phyloP scores from a whole-genome alignment of 2,113 vertebrate species.

The Dascyllus trimaculatus region DNA sequence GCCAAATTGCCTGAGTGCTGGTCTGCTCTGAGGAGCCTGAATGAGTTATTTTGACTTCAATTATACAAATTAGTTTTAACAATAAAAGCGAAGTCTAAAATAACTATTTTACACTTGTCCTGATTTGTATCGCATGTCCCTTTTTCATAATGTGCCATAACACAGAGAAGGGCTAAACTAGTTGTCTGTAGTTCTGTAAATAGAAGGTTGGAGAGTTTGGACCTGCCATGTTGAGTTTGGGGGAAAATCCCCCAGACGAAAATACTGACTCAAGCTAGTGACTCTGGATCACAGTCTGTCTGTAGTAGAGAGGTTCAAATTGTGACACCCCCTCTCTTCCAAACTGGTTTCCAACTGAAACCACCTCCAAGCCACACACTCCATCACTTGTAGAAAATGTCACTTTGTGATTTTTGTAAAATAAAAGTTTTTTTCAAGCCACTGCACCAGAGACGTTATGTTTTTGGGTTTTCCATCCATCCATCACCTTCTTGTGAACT shows the following conservation, averaged over 20 bases:
- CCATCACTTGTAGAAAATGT: not conserved
- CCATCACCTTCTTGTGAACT: too few relatives aligned
- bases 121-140: not conserved
- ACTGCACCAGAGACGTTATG: too few relatives aligned
- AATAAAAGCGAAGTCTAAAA: not conserved
- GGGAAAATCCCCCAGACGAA: not conserved
- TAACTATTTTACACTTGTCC: not conserved
- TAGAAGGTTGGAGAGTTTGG: not conserved
- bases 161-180: too few relatives aligned
- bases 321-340: not conserved
- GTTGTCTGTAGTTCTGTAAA: constrained; percentile 3
- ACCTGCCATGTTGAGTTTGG: not conserved
- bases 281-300: not conserved
- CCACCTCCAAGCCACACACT: not conserved
- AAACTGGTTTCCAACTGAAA: not conserved
- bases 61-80: not conserved
- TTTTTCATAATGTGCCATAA: too few relatives aligned
- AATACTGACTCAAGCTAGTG: not conserved
- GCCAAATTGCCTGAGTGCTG: constrained; percentile 38
- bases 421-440: too few relatives aligned
- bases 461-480: too few relatives aligned
- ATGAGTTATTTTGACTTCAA: not conserved
- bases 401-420: not conserved
- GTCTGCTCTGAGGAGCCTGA: constrained; percentile 14
- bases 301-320: not conserved